Evolutionary conservation across 2,888 invertebrate species (phyloP).

Genomic region (Thysanoteuthis rhombus): DNA sequence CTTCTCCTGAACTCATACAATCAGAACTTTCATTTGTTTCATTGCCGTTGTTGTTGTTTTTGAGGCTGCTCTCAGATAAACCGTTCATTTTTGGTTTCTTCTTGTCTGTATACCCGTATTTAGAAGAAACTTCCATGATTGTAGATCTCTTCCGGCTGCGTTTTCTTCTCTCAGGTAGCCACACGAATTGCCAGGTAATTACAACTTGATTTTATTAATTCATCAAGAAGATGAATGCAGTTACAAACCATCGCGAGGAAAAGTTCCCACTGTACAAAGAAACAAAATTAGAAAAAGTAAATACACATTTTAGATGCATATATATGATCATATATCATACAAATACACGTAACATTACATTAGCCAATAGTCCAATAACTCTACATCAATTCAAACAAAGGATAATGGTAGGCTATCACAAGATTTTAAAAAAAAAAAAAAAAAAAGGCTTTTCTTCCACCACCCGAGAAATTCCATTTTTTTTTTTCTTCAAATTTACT

Average conservation of each 20-base stretch:
- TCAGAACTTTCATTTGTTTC: neutral
- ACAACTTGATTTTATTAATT: neutral
- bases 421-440: too few species aligned
- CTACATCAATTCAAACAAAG: too few species aligned
- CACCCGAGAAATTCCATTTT: too few species aligned
- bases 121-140: neutral
- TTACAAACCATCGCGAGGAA: neutral
- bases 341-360: neutral
- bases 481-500: too few species aligned
- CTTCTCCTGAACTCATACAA: slow-evolving; percentile 1
- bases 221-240: neutral
- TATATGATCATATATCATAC: neutral
- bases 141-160: neutral
- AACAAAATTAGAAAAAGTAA: neutral
- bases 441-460: too few species aligned
- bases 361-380: too few species aligned
- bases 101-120: neutral
- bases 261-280: neutral
- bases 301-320: too few species aligned
- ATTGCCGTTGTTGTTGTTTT: neutral
- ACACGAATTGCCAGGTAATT: neutral
- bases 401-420: too few species aligned
- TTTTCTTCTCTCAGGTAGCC: neutral
- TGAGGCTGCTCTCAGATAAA: neutral
- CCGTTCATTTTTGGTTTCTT: neutral